These are phyloP conservation scores for Patagioenas fasciata DNA, from an alignment of 2,113 vertebrate species.

Conservation along the genomic window DNA sequence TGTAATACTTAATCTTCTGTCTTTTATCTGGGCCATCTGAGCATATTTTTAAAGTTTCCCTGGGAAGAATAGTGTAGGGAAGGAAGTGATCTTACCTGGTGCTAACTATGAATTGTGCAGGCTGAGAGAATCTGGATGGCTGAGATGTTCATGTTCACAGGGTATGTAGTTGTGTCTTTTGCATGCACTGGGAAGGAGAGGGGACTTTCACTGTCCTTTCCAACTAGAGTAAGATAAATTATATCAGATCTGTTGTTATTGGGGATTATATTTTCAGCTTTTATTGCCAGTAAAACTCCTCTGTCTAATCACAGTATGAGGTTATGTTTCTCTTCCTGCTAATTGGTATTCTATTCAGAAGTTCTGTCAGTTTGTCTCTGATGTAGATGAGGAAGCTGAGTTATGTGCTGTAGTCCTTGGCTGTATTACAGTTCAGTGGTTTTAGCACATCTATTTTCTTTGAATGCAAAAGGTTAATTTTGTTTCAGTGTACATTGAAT, in stretches of 20 bases:
- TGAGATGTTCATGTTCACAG: not conserved
- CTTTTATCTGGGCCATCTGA: not conserved
- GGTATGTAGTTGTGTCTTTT: not conserved
- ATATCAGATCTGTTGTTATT: not conserved
- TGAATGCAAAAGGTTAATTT: constrained; percentile 70
- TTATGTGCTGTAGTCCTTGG: not conserved
- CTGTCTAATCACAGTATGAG: not conserved
- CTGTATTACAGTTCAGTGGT: not conserved
- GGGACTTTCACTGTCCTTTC: not conserved
- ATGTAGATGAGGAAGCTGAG: not conserved
- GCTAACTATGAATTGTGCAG: not conserved
- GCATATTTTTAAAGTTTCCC: not conserved
- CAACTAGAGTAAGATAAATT: not conserved
- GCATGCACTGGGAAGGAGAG: not conserved
- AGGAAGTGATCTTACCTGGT: not conserved
- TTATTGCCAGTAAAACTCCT: not conserved
- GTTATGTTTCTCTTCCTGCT: not conserved
- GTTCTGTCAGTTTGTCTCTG: not conserved
- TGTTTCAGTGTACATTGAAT: constrained; percentile 57
- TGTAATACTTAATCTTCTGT: not conserved
- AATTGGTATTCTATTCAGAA: not conserved
- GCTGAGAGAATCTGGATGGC: not conserved
- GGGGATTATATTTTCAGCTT: not conserved
- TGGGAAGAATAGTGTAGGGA: not conserved
- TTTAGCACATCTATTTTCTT: constrained; percentile 39